Evolutionary conservation across 2,797 vertebrate species (phyloP).

Genomic region (Gymnoscopelus braueri): DNA sequence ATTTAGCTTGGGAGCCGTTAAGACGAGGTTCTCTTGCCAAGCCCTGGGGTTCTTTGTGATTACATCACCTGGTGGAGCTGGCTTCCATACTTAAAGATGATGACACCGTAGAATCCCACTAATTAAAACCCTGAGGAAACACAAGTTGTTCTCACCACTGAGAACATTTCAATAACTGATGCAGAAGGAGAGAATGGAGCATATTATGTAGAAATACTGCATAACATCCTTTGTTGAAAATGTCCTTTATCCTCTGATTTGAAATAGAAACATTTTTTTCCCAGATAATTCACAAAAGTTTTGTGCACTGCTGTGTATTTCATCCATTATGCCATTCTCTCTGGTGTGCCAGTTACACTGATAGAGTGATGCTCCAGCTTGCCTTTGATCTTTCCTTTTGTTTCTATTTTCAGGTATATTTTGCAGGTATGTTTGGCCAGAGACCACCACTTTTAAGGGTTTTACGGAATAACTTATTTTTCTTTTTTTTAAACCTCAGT

Average conservation of each 20-base stretch:
- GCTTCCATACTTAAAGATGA: too few relatives aligned
- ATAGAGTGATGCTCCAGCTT: not conserved
- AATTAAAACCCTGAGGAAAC: not conserved
- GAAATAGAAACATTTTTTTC: not conserved
- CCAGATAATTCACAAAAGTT: not conserved
- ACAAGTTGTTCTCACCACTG: not conserved
- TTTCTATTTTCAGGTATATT: not conserved
- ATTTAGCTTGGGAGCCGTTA: too few relatives aligned
- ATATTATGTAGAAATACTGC: not conserved
- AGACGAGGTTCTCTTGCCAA: too few relatives aligned
- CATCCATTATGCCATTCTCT: too few relatives aligned
- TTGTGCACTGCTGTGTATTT: not conserved
- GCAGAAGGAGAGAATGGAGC: too few relatives aligned
- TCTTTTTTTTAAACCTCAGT: not conserved
- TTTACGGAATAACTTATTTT: not conserved
- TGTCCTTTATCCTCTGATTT: not conserved
- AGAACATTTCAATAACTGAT: not conserved
- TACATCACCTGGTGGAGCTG: too few relatives aligned
- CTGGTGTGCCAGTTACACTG: not conserved
- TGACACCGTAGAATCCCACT: too few relatives aligned
- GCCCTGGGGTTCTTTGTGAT: too few relatives aligned
- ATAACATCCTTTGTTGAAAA: not conserved
- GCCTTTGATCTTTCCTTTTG: constrained; percentile 21
- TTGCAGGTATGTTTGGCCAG: constrained; percentile 8
- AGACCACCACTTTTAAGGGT: constrained; percentile 1